Conservation (phyloP, 2,797 vertebrate genomes). For the Neomorphus geoffroyi region DNA sequence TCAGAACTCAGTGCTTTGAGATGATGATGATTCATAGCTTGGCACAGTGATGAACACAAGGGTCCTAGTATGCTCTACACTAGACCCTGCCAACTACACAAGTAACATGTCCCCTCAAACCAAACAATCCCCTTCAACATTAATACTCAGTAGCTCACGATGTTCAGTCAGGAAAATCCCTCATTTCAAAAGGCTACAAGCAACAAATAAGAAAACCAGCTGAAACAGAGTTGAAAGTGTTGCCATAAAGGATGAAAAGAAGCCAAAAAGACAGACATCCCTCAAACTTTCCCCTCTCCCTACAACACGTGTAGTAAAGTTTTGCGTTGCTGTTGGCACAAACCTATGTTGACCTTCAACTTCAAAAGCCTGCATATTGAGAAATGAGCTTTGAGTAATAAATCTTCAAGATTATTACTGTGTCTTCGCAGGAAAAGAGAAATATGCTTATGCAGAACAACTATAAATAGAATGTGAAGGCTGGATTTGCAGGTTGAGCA, state of each 20-base stretch:
- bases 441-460: not conserved
- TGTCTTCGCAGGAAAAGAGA: not conserved
- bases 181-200: not conserved
- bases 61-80: not conserved
- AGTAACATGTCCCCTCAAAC: not conserved
- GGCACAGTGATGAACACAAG: not conserved
- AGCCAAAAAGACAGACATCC: not conserved
- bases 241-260: not conserved
- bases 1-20: not conserved
- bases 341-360: not conserved
- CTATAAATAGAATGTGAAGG: not conserved
- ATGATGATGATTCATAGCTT: not conserved
- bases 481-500: slow-evolving; percentile 10
- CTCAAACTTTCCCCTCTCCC: not conserved
- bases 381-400: not conserved
- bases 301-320: not conserved
- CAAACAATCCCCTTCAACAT: not conserved
- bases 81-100: not conserved
- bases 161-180: not conserved
- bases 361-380: not conserved
- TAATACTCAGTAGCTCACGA: not conserved
- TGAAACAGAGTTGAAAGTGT: not conserved
- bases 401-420: not conserved
- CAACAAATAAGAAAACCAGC: not conserved
- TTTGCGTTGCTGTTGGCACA: not conserved